Conservation (phyloP, 1,140 invertebrate species). For the Harlomillsia oculata region DNA sequence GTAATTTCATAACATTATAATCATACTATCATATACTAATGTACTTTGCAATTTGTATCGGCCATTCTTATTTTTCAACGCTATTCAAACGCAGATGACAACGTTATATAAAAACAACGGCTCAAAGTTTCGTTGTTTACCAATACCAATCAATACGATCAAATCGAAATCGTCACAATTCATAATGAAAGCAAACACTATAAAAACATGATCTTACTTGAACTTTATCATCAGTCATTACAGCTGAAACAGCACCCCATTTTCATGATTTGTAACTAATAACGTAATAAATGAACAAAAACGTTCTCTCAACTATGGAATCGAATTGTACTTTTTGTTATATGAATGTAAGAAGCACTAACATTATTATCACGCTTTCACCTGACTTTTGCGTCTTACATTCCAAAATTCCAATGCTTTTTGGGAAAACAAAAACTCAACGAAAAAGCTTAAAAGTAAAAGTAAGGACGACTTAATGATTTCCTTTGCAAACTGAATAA, state of each 20-base stretch:
- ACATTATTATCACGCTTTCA: background rate
- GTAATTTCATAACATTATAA: background rate
- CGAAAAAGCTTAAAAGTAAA: background rate
- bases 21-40: background rate
- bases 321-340: background rate
- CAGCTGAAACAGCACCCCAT: conserved; percentile 36
- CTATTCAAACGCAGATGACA: no score
- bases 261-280: no score
- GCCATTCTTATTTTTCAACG: no score
- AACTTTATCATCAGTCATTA: conserved; percentile 33
- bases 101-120: no score
- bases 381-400: background rate
- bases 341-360: background rate
- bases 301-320: no score
- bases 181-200: background rate
- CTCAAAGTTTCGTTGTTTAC: no score
- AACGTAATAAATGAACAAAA: no score
- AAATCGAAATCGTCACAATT: no score
- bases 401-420: background rate
- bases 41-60: no score
- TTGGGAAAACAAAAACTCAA: background rate
- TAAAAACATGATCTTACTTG: conserved; percentile 16
- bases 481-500: no score
- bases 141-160: no score
- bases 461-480: no score